phyloP scores from a whole-genome alignment of 2,797 vertebrate genomes.

The Odontamblyopus lacepedii region DNA sequence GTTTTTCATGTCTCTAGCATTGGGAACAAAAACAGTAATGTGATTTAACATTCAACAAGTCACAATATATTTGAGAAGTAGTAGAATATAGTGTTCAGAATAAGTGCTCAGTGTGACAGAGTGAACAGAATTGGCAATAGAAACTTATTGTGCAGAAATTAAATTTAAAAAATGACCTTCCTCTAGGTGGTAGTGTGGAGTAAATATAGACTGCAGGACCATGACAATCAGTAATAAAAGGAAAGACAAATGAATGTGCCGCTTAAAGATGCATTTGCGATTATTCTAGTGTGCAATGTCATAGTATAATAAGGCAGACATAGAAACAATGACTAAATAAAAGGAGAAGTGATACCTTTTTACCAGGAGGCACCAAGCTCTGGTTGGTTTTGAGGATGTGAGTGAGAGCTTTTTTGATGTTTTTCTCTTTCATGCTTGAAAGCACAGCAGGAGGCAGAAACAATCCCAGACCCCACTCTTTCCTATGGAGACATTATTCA shows the following conservation, averaged over 20 bases:
- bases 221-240: constrained; percentile 1
- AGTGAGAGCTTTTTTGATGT: constrained; percentile 98
- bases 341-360: constrained; percentile 85
- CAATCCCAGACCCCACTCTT: constrained; percentile 97
- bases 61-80: constrained; percentile 2
- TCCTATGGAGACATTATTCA: constrained; percentile 79
- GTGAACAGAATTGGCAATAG: background rate
- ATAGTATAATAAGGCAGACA: background rate
- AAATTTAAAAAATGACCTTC: constrained; percentile 18
- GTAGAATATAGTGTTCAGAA: too few relatives aligned
- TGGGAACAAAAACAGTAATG: too few relatives aligned
- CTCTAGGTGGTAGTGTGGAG: constrained; percentile 62
- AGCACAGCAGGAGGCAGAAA: constrained; percentile 96
- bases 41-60: background rate
- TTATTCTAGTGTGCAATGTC: background rate
- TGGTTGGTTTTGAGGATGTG: constrained; percentile 99
- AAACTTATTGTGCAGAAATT: background rate
- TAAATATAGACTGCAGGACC: constrained; percentile 14
- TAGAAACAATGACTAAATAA: background rate
- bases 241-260: background rate
- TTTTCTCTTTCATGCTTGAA: constrained; percentile 99
- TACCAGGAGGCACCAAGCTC: constrained; percentile 97
- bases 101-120: too few relatives aligned
- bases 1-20: too few relatives aligned
- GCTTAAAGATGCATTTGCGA: background rate